Conservation (phyloP, 1,140 invertebrate genomes). For the Drosophila biarmipes region DNA sequence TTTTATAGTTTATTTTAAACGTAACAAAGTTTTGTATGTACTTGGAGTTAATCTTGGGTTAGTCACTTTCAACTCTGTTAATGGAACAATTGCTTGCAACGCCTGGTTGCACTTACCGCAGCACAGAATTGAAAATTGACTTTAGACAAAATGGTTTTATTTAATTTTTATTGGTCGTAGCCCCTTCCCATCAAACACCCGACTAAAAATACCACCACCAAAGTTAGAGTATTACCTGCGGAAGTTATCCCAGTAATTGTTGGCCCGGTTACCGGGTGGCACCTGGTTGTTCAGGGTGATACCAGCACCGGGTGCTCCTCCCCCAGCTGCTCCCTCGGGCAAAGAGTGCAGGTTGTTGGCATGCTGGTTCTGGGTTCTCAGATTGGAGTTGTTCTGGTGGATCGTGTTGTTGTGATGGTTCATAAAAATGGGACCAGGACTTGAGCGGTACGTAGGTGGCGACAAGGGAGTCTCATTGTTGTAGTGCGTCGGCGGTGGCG, state of each 20-base stretch:
- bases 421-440: constrained; percentile 81
- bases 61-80: constrained; percentile 60
- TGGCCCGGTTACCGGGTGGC: constrained; percentile 93
- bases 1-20: neutral
- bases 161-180: constrained; percentile 40
- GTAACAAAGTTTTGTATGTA: constrained; percentile 1
- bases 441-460: constrained; percentile 66
- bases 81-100: constrained; percentile 19
- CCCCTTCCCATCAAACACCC: constrained; percentile 13
- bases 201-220: constrained; percentile 33
- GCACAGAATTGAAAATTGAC: constrained; percentile 52
- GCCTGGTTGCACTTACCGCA: constrained; percentile 41
- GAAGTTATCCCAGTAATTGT: constrained; percentile 97
- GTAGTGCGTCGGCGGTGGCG: constrained; percentile 55
- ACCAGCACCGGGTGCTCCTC: constrained; percentile 45
- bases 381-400: constrained; percentile 81
- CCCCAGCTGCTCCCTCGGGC: constrained; percentile 43
- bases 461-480: constrained; percentile 79
- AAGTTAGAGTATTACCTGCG: constrained; percentile 87
- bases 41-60: constrained; percentile 17
- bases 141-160: constrained; percentile 29
- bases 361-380: constrained; percentile 79
- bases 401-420: constrained; percentile 84
- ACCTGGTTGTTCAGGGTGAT: constrained; percentile 93
- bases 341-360: constrained; percentile 75